Base-by-base conservation (phyloP, 1,140 invertebrate genomes). In the Drosophila watanabei region DNA sequence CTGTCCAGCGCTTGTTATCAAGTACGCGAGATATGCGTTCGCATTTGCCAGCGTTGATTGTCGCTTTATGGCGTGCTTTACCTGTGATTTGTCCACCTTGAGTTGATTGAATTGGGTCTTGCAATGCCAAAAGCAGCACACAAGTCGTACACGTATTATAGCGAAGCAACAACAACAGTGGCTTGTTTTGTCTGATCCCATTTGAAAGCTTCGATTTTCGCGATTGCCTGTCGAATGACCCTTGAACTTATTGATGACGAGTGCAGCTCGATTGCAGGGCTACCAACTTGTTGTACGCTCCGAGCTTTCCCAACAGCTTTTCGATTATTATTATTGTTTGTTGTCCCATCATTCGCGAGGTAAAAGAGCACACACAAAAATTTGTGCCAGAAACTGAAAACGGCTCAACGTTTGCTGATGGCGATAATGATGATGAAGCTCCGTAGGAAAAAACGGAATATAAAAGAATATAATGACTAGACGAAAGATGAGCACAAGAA, bases 81-180 rank as follows among this genome's bases (percentile, higher is more conserved):
- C 82, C 78, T 64, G 73, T 73, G 73, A 85, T 81, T 84, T 70
- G 65, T 14, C 71, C 56, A 61, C 71, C 71, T 75, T 75, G 54
- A 52, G 37, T 37, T 60, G 37, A 75, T 73, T 73, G 24, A 73
- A 73, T 41, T 52, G 71, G 71, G 71, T 61, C 24, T 75, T 18
- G 48, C 57, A 75, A 11, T 18, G 35, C 35, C 35, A 60, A 32
- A 60, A 61, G 37, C 39, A 52, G 43, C 58, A 43, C 35, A 49
- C 59, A 51, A 48, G 41, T 32, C n/a, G 20, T 13, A 39, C 30
- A 39, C 30, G 43, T 32, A 45, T 30, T 56, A 39, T 66, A 24
- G 54, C 60, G 7, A 56, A 72, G 18, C 41, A 37, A 37, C 8
- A 56, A 49, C 8, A 41, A 43, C 28, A 32, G 30, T 18, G 35